Base-by-base conservation (phyloP, 2,797 vertebrate genomes). In the Centroberyx gerrardi region DNA sequence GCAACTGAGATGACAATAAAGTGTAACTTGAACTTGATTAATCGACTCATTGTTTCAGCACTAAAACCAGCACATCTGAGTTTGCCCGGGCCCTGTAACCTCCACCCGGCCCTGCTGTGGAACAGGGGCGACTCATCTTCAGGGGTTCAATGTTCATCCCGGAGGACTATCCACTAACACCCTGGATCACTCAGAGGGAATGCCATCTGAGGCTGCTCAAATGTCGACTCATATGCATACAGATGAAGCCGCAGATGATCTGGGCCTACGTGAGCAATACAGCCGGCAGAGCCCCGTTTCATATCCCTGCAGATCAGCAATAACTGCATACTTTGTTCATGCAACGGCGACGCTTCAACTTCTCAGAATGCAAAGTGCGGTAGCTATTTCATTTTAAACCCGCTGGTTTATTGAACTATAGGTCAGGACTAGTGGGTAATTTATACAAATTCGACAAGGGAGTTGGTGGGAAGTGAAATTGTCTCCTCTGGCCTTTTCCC, bases 221-320 rank as follows among this genome's bases (percentile, higher is more conserved):
- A 46, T 72, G 31, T 36, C 8, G 36, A 12, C 72, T 54, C 70
- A 8, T 31, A 62, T 52, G 76, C 78, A 88, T 88, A 78, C 81
- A 85, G 62, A 90, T 86, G 76, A 86, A 76, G 49, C 62, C 18
- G 28, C 13, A 68, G 67, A 76, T 71, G 53, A 83, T 75, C 63
- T 22, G 22, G 22, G 22, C 22, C 22, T 68, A 62, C 0, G 27
- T 54, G 71, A 80, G 75, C 54, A 74, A 28, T 27, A 18, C 33
- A 62, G 52, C 14, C 64, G 29, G 53, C 53, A 69, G 72, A 68
- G 62, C 53, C 44, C 14, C 1, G 29, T 51, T 71, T 73, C 48
- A 72, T 63, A 76, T 74, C 68, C 46, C 7, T 14, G 31, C 75
- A 73, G 62, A 76, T 76, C 70, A 68, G 56, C 74, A 68, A 22